Evolutionary conservation across 2,113 vertebrate species (phyloP).

Genomic region (Mesembrinibis cayennensis): DNA sequence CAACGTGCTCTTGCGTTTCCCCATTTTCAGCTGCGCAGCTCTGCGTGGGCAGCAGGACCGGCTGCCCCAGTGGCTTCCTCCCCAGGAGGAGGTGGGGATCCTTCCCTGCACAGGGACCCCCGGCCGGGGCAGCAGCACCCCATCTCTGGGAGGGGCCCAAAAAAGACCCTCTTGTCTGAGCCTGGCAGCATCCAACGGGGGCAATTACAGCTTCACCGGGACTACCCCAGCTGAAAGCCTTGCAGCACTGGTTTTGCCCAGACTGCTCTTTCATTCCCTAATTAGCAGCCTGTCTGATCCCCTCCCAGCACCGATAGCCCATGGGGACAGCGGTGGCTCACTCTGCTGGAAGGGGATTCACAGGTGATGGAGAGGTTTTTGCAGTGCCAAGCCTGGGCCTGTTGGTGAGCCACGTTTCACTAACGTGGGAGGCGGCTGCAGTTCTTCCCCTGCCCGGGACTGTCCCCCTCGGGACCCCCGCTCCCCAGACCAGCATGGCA

Average conservation of each 20-base stretch:
- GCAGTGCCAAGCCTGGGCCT: neutral
- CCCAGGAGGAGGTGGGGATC: too few species aligned
- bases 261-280: neutral
- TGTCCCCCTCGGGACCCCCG: rapidly evolving
- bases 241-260: neutral
- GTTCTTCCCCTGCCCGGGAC: neutral
- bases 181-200: neutral
- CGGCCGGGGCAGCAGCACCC: neutral
- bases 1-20: neutral
- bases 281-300: neutral
- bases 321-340: rapidly evolving
- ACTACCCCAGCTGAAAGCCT: neutral
- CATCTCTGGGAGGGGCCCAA: too few species aligned
- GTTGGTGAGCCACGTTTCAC: neutral
- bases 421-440: rapidly evolving
- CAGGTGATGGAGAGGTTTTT: neutral
- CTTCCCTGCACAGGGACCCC: neutral
- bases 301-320: neutral
- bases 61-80: rapidly evolving
- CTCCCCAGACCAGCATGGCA: neutral
- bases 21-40: neutral
- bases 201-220: neutral
- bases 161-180: neutral
- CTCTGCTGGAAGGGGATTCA: neutral
- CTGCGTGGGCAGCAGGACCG: rapidly evolving